phyloP scores from a whole-genome alignment of 2,888 invertebrate genomes.

The Dryococelus australis region DNA sequence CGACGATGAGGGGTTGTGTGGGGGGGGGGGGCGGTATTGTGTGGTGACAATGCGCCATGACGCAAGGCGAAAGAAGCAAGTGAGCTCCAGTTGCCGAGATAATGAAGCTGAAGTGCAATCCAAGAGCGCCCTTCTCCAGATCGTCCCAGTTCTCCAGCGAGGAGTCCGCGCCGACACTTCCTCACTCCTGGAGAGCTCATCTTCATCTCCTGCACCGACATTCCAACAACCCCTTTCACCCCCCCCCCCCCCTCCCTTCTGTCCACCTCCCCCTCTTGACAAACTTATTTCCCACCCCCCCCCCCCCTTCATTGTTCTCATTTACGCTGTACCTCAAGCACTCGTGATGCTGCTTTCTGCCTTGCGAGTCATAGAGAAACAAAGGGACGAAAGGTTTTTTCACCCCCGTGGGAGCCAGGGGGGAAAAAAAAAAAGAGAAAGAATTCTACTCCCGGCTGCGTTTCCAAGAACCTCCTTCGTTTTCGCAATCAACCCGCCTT shows the following conservation, averaged over 20 bases:
- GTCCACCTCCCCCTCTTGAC: background rate
- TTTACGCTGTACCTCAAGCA: background rate
- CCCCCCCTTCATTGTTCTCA: background rate
- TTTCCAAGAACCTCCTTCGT: background rate
- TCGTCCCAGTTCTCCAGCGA: background rate
- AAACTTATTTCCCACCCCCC: no score
- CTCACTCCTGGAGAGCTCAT: background rate
- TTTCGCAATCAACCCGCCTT: background rate
- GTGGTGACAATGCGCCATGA: background rate
- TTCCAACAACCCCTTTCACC: background rate
- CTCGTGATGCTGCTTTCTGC: background rate
- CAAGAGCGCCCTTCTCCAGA: background rate
- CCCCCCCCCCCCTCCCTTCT: background rate
- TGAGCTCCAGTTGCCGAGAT: background rate
- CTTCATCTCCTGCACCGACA: background rate
- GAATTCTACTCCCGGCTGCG: background rate
- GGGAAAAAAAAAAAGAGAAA: no score
- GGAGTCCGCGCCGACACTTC: background rate
- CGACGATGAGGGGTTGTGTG: no score
- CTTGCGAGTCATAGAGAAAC: background rate
- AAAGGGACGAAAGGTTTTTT: background rate
- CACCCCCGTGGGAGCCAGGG: no score
- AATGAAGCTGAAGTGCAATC: slow-evolving; percentile 7
- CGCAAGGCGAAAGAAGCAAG: background rate
- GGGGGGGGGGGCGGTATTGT: no score